phyloP scores from a whole-genome alignment of 92 coral and sea anemone species.

The Epizoanthus stellaris region DNA sequence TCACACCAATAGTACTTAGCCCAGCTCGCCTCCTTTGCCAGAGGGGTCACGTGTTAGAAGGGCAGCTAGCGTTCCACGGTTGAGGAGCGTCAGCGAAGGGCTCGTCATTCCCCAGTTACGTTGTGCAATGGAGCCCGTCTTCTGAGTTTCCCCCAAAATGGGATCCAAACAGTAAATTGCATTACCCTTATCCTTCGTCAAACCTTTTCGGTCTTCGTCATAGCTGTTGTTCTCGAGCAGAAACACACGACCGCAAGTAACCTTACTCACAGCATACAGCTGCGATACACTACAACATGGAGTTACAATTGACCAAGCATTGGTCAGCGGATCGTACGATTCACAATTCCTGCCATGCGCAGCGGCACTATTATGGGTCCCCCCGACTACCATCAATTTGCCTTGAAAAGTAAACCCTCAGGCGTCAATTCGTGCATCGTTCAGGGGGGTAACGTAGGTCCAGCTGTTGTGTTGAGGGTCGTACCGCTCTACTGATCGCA shows the following conservation, averaged over 20 bases:
- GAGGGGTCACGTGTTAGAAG: constrained; percentile 1
- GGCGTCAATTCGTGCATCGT: constrained; percentile 28
- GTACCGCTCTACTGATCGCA: constrained; percentile 35
- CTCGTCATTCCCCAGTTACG: constrained; percentile 19
- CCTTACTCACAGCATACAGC: background rate
- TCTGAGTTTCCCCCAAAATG: constrained; percentile 4
- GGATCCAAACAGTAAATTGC: background rate
- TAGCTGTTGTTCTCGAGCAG: constrained; percentile 2
- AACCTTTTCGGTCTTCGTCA: background rate
- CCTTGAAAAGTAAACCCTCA: constrained; percentile 12
- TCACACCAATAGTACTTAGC: no score
- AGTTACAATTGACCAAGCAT: constrained; percentile 1
- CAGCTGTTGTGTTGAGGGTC: constrained; percentile 8
- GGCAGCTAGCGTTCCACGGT: constrained; percentile 3
- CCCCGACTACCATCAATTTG: constrained; percentile 24
- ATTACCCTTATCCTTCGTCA: background rate
- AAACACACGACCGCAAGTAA: background rate
- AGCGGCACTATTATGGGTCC: background rate
- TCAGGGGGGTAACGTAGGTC: constrained; percentile 31
- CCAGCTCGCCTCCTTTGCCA: no score
- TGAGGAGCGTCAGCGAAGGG: background rate
- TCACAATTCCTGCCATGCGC: constrained; percentile 21
- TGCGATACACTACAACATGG: background rate
- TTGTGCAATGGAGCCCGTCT: constrained; percentile 21
- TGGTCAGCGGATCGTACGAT: constrained; percentile 38